Evolutionary conservation across 1,140 invertebrate species (phyloP).

Genomic region (Tetramorium parvispinum): DNA sequence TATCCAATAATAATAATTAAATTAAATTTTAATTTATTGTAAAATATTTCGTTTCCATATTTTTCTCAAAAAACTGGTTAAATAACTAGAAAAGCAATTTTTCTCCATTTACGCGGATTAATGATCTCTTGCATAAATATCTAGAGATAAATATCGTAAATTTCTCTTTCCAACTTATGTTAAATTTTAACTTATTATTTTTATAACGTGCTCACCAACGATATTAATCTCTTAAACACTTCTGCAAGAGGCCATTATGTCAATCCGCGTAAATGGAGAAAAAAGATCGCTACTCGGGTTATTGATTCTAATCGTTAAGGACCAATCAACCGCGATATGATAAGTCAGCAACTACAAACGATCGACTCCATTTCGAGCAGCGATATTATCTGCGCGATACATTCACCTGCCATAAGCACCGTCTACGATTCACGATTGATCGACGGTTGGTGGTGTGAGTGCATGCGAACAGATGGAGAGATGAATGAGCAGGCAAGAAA

Average conservation of each 20-base stretch:
- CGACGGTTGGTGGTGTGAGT: conserved; percentile 43
- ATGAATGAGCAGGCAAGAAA: conserved; percentile 51
- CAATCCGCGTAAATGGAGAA: conserved; percentile 3
- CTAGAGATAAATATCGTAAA: no score
- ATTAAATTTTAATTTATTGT: background rate
- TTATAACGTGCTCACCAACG: background rate
- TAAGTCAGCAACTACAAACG: conserved; percentile 46
- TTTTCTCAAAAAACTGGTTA: background rate
- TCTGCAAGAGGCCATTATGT: background rate
- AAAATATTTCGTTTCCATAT: background rate
- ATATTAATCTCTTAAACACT: conserved; percentile 6
- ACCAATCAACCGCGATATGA: conserved; percentile 50
- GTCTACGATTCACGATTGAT: conserved; percentile 54
- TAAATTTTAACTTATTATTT: background rate
- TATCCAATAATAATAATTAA: background rate
- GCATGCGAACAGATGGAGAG: conserved; percentile 44
- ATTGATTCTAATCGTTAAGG: conserved; percentile 52
- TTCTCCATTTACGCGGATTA: no score
- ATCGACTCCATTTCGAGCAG: conserved; percentile 53
- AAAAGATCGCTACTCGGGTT: background rate
- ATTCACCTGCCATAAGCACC: conserved; percentile 52
- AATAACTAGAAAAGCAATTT: no score
- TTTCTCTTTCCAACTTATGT: background rate
- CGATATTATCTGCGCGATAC: conserved; percentile 55
- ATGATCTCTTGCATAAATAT: no score